Evolutionary conservation across 2,888 invertebrate species (phyloP).

Genomic region (Drymonia ruficornis): DNA sequence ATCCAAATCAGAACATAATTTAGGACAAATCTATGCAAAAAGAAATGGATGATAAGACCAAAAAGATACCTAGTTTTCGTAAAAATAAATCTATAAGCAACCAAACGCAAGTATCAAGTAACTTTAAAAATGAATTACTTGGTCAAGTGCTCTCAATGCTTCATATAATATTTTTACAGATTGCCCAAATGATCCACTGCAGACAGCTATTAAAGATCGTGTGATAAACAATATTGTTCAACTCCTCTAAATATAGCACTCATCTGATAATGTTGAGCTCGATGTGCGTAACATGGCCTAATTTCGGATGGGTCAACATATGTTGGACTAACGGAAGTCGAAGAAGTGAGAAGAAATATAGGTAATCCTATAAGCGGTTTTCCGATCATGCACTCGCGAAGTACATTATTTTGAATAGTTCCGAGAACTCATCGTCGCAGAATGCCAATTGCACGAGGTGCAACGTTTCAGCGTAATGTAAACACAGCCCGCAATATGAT

Average conservation of each 20-base stretch:
- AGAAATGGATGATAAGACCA: too few relatives aligned
- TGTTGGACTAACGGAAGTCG: too few relatives aligned
- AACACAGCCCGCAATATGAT: slow-evolving; percentile 28
- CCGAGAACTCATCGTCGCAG: slow-evolving; percentile 20
- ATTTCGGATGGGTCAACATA: background rate
- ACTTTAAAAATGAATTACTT: too few relatives aligned
- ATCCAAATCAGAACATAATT: too few relatives aligned
- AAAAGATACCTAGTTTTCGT: too few relatives aligned
- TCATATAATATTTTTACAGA: too few relatives aligned
- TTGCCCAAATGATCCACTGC: background rate
- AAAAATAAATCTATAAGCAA: too few relatives aligned
- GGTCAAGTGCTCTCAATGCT: too few relatives aligned
- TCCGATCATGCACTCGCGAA: background rate
- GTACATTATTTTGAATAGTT: slow-evolving; percentile 15
- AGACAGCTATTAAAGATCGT: background rate
- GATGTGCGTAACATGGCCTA: background rate
- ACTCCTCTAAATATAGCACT: background rate
- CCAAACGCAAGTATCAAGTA: too few relatives aligned
- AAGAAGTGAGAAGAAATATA: too few relatives aligned
- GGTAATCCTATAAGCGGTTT: background rate
- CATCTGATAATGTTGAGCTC: too few relatives aligned
- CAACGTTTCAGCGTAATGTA: slow-evolving; percentile 25
- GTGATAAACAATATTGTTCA: background rate
- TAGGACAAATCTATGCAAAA: too few relatives aligned
- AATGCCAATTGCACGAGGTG: slow-evolving; percentile 31